Evolutionary conservation across 2,888 invertebrate species (phyloP).

Genomic region (Thymelicus sylvestris): DNA sequence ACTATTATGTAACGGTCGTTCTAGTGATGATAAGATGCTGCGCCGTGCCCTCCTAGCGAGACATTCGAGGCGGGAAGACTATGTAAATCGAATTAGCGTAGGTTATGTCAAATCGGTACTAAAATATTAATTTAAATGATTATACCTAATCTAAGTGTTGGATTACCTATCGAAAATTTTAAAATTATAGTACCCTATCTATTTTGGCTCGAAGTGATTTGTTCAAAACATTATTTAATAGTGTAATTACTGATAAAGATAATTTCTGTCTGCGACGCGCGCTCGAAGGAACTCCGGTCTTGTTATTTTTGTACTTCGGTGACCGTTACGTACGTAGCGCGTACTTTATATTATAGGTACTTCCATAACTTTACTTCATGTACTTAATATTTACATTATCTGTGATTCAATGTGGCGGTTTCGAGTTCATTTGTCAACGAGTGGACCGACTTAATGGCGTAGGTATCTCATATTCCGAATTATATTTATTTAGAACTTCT

Average conservation of each 20-base stretch:
- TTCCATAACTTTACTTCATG: slow-evolving; percentile 12
- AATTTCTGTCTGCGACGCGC: slow-evolving; percentile 8
- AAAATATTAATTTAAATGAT: slow-evolving; percentile 41
- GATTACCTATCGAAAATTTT: slow-evolving; percentile 42
- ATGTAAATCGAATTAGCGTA: slow-evolving; percentile 41
- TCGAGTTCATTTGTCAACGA: slow-evolving; percentile 1
- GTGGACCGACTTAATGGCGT: background rate
- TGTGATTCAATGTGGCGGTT: slow-evolving; percentile 18
- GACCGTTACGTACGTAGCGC: slow-evolving; percentile 9
- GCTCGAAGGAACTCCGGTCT: background rate
- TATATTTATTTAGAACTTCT: slow-evolving; percentile 11
- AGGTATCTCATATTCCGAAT: slow-evolving; percentile 12
- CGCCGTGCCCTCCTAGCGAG: background rate
- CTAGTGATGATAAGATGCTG: too few species aligned
- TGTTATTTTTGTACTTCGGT: slow-evolving; percentile 28
- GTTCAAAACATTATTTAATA: slow-evolving; percentile 30
- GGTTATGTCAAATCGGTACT: slow-evolving; percentile 44
- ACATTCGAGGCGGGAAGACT: slow-evolving; percentile 37
- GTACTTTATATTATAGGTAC: slow-evolving; percentile 11
- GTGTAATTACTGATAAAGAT: slow-evolving; percentile 32
- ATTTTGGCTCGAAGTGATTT: slow-evolving; percentile 28
- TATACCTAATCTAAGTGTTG: slow-evolving; percentile 45
- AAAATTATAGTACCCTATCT: slow-evolving; percentile 41
- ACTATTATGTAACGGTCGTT: slow-evolving; percentile 26
- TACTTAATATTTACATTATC: slow-evolving; percentile 29